phyloP scores from a whole-genome alignment of 2,113 vertebrate genomes.

The Nothocercus nigrocapillus region DNA sequence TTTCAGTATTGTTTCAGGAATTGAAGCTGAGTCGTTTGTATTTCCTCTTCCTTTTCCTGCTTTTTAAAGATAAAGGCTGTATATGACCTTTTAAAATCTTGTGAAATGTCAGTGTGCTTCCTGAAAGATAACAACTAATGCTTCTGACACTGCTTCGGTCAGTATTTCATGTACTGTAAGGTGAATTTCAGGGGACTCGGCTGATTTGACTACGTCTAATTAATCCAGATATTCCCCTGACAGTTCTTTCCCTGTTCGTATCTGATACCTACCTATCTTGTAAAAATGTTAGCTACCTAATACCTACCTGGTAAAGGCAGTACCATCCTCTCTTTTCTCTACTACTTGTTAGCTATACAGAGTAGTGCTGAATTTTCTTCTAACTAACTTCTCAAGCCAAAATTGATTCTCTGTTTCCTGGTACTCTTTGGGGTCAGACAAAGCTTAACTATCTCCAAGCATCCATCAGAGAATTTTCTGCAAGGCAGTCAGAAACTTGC shows the following conservation, averaged over 20 bases:
- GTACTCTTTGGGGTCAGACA: not conserved
- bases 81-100: conserved; percentile 47
- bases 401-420: not conserved
- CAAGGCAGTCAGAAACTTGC: not conserved
- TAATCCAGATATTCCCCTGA: not conserved
- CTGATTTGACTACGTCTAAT: not conserved
- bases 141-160: not conserved
- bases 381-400: not conserved
- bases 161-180: not conserved
- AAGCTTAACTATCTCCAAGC: not conserved
- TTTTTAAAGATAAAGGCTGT: not conserved
- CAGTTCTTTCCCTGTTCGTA: not conserved
- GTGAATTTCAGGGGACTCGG: not conserved
- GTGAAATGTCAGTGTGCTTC: not conserved
- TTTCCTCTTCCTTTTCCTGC: not conserved
- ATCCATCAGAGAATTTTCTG: not conserved
- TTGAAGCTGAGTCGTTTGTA: not conserved
- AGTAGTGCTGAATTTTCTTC: not conserved
- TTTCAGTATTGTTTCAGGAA: not conserved
- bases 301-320: not conserved
- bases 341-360: not conserved
- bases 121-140: not conserved
- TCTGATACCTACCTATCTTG: not conserved
- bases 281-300: not conserved
- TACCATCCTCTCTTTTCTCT: not conserved